Conservation (phyloP, 2,888 invertebrate species). For the Latrodectus elegans region DNA sequence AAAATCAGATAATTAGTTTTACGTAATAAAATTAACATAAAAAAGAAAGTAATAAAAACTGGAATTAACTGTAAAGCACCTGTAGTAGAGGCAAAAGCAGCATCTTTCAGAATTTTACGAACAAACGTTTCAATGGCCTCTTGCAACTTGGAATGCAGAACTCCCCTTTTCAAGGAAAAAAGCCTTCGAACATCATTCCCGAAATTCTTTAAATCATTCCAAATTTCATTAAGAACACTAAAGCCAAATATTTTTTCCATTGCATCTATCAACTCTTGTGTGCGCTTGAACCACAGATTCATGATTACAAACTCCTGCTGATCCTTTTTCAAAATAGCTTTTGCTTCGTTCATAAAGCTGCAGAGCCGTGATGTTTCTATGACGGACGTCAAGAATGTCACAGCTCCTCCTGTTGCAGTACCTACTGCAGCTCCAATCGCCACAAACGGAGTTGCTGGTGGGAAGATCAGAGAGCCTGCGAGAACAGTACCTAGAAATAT, state of each 20-base stretch:
- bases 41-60: background rate
- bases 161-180: background rate
- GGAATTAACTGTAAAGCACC: background rate
- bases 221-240: background rate
- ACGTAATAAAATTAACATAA: background rate
- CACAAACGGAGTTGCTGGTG: background rate
- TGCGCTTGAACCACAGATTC: constrained; percentile 1
- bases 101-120: background rate
- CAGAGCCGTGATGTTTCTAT: background rate
- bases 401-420: background rate
- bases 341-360: background rate
- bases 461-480: background rate
- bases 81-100: no score
- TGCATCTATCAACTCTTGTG: background rate
- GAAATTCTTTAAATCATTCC: background rate
- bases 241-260: background rate
- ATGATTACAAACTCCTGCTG: background rate
- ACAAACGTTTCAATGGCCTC: background rate
- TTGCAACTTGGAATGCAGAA: no score
- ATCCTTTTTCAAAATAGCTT: background rate
- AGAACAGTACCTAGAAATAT: background rate
- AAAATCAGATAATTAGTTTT: background rate
- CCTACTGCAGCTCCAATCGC: background rate
- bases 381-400: background rate
- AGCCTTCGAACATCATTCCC: background rate